A percentile compares a stretch with the other conserved stretches of the same genome.
These are phyloP conservation scores for Stictonetta naevosa DNA, from an alignment of 2,113 vertebrate species.

Conservation along the genomic window DNA sequence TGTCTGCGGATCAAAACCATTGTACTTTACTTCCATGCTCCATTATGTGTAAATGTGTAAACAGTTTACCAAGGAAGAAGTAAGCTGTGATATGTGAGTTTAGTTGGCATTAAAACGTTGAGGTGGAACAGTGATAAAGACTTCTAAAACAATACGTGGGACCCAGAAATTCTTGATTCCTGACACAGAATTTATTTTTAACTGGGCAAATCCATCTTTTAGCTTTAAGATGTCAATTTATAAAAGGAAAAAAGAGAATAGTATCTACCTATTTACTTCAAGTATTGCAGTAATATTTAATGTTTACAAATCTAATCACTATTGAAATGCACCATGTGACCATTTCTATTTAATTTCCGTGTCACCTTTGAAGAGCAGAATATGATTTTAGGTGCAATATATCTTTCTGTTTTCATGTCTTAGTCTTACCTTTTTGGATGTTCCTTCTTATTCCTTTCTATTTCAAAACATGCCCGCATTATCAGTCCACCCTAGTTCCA, in stretches of 20 bases:
- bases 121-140: neutral
- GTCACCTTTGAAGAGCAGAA: neutral
- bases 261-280: neutral
- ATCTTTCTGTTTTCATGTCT: neutral
- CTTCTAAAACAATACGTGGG: neutral
- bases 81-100: neutral
- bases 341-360: neutral
- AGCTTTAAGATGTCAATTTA: neutral
- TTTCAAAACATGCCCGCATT: neutral
- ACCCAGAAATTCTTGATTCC: neutral
- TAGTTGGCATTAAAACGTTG: neutral
- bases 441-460: neutral
- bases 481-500: neutral
- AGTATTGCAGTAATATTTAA: neutral
- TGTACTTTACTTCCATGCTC: neutral
- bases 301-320: neutral
- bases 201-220: neutral
- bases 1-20: neutral
- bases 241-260: neutral
- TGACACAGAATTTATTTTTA: neutral
- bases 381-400: neutral
- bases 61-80: neutral
- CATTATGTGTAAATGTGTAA: neutral
- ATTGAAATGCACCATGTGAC: neutral
- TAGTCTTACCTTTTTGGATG: neutral